phyloP scores from a whole-genome alignment of 1,140 invertebrate genomes.

The Lysiphlebus fabarum region DNA sequence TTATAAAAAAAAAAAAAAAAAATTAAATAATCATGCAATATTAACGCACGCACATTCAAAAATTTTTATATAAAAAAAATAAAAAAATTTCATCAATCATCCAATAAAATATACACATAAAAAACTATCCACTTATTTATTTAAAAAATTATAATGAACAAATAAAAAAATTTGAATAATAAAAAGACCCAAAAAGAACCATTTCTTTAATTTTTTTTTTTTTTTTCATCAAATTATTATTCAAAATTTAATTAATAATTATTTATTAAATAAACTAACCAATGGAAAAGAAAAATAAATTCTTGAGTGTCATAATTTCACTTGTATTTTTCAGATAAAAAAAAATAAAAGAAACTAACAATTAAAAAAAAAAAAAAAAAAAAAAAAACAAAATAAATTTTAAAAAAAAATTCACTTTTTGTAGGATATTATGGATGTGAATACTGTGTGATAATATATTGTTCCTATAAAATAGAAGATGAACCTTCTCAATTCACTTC shows the following conservation, averaged over 20 bases:
- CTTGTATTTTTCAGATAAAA: neutral
- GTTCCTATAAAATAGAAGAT: too few relatives aligned
- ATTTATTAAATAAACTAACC: slow-evolving; percentile 14
- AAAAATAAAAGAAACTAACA: slow-evolving; percentile 1
- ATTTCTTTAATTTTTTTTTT: too few relatives aligned
- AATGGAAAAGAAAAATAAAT: slow-evolving; percentile 12
- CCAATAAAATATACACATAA: too few relatives aligned
- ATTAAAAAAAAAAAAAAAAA: slow-evolving; percentile 8
- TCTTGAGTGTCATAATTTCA: slow-evolving; percentile 18
- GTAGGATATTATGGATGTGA: too few relatives aligned
- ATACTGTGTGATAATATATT: too few relatives aligned
- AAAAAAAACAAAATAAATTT: too few relatives aligned
- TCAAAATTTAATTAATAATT: neutral
- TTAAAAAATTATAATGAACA: too few relatives aligned
- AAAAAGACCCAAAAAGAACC: too few relatives aligned
- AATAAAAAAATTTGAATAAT: too few relatives aligned
- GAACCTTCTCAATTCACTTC: slow-evolving; percentile 28
- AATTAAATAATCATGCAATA: slow-evolving; percentile 28
- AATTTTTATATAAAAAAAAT: too few relatives aligned
- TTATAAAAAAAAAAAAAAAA: neutral
- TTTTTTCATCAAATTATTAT: neutral
- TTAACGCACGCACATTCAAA: slow-evolving; percentile 19
- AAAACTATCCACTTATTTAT: too few relatives aligned
- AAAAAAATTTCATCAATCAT: too few relatives aligned
- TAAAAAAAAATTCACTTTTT: neutral